These are phyloP conservation scores for Protomyctophum bolini DNA, from an alignment of 2,113 vertebrate species.

Conservation along the genomic window DNA sequence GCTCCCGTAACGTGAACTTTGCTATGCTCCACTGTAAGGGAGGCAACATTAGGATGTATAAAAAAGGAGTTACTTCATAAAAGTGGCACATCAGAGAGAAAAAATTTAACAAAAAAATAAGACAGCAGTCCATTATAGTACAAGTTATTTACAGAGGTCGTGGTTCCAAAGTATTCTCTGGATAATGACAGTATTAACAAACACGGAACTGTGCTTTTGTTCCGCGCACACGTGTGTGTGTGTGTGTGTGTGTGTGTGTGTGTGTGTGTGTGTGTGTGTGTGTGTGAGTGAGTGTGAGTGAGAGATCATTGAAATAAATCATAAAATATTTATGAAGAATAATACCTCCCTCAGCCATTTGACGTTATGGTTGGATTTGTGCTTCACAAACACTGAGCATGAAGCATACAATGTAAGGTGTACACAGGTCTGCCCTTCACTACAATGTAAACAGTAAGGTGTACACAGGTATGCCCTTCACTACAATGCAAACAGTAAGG, in stretches of 20 bases:
- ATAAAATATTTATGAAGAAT: slow-evolving; percentile 3
- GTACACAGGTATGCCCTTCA: too few relatives aligned
- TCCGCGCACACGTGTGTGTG: not conserved
- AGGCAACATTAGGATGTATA: slow-evolving; percentile 37
- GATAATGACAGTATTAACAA: slow-evolving; percentile 12
- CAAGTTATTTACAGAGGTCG: slow-evolving; percentile 67
- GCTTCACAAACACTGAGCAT: slow-evolving; percentile 46
- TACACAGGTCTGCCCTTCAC: too few relatives aligned
- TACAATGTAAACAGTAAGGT: too few relatives aligned
- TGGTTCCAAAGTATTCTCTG: slow-evolving; percentile 28
- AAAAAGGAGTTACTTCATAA: slow-evolving; percentile 41
- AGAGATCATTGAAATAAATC: slow-evolving; percentile 24
- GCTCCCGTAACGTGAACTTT: not conserved
- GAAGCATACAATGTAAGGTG: not conserved
- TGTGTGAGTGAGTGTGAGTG: not conserved
- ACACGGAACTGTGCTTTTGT: slow-evolving; percentile 32
- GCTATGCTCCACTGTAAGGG: slow-evolving; percentile 32
- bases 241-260: slow-evolving; percentile 17
- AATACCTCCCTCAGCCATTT: slow-evolving; percentile 18
- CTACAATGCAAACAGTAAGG: too few relatives aligned
- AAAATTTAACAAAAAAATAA: slow-evolving; percentile 37
- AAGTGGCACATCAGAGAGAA: slow-evolving; percentile 58
- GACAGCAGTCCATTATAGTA: slow-evolving; percentile 60
- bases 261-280: slow-evolving; percentile 32
- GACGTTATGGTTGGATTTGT: slow-evolving; percentile 41